These are phyloP conservation scores for Zaprionus gabonicus DNA, from an alignment of 1,140 invertebrate genomes.

Conservation along the genomic window DNA sequence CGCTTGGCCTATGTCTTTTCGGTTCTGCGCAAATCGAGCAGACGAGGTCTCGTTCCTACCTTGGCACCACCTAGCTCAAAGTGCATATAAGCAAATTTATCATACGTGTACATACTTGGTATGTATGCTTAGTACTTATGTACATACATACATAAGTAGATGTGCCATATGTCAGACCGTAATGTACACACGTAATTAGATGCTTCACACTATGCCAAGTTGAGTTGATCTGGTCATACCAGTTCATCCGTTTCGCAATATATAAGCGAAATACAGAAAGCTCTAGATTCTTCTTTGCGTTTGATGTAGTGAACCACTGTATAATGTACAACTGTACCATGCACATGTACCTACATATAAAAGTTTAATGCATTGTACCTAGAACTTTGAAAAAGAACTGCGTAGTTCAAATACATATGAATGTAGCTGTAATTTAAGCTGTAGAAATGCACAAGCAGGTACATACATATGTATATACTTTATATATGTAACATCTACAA, in stretches of 20 bases:
- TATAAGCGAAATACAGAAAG: neutral
- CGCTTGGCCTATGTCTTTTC: slow-evolving; percentile 28
- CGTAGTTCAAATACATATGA: too few species aligned
- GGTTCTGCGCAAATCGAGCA: slow-evolving; percentile 23
- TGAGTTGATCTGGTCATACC: neutral
- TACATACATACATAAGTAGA: neutral
- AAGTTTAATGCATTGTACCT: too few species aligned
- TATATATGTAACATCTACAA: neutral
- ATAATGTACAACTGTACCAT: too few species aligned
- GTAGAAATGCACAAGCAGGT: neutral
- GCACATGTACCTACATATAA: too few species aligned
- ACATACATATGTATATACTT: neutral
- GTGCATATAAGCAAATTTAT: neutral
- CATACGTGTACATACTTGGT: neutral
- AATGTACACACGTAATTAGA: neutral
- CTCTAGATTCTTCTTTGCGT: neutral
- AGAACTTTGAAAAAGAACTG: too few species aligned
- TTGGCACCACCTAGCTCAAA: slow-evolving; percentile 9
- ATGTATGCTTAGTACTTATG: too few species aligned
- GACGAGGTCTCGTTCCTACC: slow-evolving; percentile 26
- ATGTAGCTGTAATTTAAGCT: neutral
- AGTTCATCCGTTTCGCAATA: neutral
- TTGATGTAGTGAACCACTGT: too few species aligned
- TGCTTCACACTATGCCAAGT: neutral
- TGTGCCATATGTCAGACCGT: neutral